Evolutionary conservation across 2,113 vertebrate species (phyloP), one percentile per base, ranked within the genome.

Genomic region (Erythrocercus mccallii): DNA sequence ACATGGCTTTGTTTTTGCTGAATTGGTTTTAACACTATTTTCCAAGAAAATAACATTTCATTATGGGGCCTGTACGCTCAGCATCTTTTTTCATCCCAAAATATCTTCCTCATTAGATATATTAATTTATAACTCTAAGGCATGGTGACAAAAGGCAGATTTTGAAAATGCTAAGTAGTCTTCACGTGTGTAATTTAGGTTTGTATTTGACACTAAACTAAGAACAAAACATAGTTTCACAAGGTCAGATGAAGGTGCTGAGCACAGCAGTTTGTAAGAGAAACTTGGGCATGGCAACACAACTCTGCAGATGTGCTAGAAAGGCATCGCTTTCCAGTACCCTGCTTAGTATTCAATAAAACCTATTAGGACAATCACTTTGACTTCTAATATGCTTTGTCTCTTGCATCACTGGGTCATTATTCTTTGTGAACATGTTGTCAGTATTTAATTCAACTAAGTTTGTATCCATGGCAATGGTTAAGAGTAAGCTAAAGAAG

Each of bases 381-480:
- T 91, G 77, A 92, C 92, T 96, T 88, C 83, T 91, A 94, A 86
- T 92, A 66, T 56, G n/a, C 83, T 94, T 94, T 86, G 72, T 74
- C 86, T 94, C 40, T 1, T 88, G 91, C 76, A 88, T 91, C 88
- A 84, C 60, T 51, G 51, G 86, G 64, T 78, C 92, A 84, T 96
- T 94, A 95, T 92, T 94, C 91, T 94, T 93, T 90, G 88, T 88
- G 94, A 97, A 70, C 58, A 44, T 56, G 72, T 86, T 97, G 94
- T 94, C 92, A 92, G 86, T 86, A 86, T 88, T 94, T 93, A 95
- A 95, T 94, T 93, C 91, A 74, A 48, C 68, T 56, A 81, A 73
- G 88, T 94, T 94, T 93, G 92, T 92, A 90, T 88, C 95, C 91
- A 95, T 94, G 77, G 94, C 65, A 92, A 96, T 95, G 56, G 68